Base-by-base conservation (phyloP, 2,888 invertebrate genomes). In the Chydorus sphaericus region DNA sequence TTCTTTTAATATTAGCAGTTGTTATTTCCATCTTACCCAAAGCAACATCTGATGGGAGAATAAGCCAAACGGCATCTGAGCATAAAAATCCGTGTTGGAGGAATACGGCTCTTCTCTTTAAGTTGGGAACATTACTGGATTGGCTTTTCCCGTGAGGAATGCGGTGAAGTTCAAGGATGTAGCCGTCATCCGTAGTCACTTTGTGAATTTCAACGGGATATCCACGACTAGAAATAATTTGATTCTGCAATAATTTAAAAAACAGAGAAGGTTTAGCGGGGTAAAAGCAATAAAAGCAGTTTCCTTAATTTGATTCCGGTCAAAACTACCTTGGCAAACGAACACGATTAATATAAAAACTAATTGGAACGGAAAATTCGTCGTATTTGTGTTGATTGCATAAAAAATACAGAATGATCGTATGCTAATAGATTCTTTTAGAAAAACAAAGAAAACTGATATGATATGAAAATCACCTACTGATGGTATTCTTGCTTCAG, bases 71-170 rank as follows among this genome's bases (percentile, higher is more conserved):
- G 2, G 68, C 63, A 0, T 70, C 67, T 20, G 69, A 66, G 18
- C 66, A 67, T 16, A 72, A 61, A 3, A 75, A 64, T 2, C 75
- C 75, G 58, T 71, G 70, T 55, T 68, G 55, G 81, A 80, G 8
- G 77, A 85, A 65, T 67, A 75, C 60, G 63, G 63, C 59, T 71
- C 69, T 50, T 59, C 65, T 33, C 62, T 59, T 23, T 1, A 26
- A 7, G 8, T 58, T 26, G 4, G 26, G 33, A 3, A 14, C 16
- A 18, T 26, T 23, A n/a, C 31, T 16, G 3, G 10, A 10, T 18
- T 31, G 36, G 1, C 23, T 11, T 23, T 23, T 52, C 18, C 52
- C 52, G 20, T 52, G 23, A 3, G 55, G 55, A 33, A 55, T 55
- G 16, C 55, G 48, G 23, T 55, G 55, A 14, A 55, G 37, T 30